A percentile compares a stretch with the other conserved stretches of the same genome.
phyloP scores from a whole-genome alignment of 2,888 invertebrate genomes.

The Drosophila helvetica region DNA sequence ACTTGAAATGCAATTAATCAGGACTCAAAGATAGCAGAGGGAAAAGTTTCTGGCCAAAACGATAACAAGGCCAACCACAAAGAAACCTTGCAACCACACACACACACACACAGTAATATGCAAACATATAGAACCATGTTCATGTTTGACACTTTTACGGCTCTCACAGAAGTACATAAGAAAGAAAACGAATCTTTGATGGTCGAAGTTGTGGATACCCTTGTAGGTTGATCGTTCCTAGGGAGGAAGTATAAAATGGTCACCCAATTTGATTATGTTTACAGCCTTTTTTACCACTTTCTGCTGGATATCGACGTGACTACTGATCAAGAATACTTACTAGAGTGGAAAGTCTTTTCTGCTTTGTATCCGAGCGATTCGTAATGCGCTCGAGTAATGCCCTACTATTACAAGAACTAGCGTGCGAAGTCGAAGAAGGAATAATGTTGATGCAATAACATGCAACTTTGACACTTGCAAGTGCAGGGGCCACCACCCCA shows the following conservation, averaged over 20 bases:
- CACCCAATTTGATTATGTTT: no score
- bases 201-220: not conserved
- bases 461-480: slow-evolving; percentile 71
- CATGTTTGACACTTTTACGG: not conserved
- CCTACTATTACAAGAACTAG: not conserved
- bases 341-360: not conserved
- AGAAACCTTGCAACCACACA: slow-evolving; percentile 21
- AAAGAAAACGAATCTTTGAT: not conserved
- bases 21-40: slow-evolving; percentile 53
- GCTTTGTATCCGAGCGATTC: not conserved
- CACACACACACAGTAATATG: slow-evolving; percentile 10
- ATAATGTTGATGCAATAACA: slow-evolving; percentile 76
- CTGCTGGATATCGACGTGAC: no score
- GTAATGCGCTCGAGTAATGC: not conserved
- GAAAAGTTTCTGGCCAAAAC: slow-evolving; percentile 40
- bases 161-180: not conserved
- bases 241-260: no score
- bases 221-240: not conserved
- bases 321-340: not conserved
- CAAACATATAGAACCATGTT: not conserved
- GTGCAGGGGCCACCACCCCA: slow-evolving; percentile 29
- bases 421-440: slow-evolving; percentile 36
- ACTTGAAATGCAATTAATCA: slow-evolving; percentile 78
- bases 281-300: not conserved
- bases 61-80: slow-evolving; percentile 57